Evolutionary conservation across 2,888 invertebrate species (phyloP).

Genomic region (Epicampocera succincta): DNA sequence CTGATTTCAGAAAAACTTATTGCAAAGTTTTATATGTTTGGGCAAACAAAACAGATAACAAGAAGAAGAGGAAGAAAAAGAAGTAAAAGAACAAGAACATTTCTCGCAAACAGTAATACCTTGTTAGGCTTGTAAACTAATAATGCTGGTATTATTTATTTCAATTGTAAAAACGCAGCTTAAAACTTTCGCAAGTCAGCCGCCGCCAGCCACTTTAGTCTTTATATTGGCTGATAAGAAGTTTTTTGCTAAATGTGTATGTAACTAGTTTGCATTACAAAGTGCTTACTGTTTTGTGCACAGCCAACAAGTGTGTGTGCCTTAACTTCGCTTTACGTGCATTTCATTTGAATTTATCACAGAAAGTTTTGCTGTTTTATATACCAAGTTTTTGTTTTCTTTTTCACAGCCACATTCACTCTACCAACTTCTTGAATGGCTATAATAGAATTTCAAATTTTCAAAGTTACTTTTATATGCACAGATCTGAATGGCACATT

Average conservation of each 20-base stretch:
- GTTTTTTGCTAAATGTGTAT: too few species aligned
- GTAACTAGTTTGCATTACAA: neutral
- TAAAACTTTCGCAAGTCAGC: too few species aligned
- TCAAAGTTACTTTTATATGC: neutral
- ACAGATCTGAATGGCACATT: neutral
- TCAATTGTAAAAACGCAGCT: too few species aligned
- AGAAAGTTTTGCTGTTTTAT: constrained; percentile 40
- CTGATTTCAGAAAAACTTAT: constrained; percentile 23
- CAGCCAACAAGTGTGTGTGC: constrained; percentile 45
- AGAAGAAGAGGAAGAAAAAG: too few species aligned
- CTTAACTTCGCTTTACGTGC: constrained; percentile 1
- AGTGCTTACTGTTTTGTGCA: constrained; percentile 11
- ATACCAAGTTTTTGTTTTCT: neutral
- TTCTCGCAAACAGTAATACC: constrained; percentile 22
- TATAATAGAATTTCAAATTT: constrained; percentile 42
- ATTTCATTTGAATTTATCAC: constrained; percentile 34
- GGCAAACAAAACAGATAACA: constrained; percentile 17
- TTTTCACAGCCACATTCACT: constrained; percentile 11
- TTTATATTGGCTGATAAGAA: too few species aligned
- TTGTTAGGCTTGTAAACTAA: neutral
- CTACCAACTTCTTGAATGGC: constrained; percentile 40
- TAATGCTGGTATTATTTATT: too few species aligned
- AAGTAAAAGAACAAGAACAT: too few species aligned
- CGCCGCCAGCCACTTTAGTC: too few species aligned
- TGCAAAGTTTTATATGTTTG: constrained; percentile 46